These are phyloP conservation scores for Drosophila sturtevanti DNA, from an alignment of 1,140 invertebrate species.

Conservation along the genomic window DNA sequence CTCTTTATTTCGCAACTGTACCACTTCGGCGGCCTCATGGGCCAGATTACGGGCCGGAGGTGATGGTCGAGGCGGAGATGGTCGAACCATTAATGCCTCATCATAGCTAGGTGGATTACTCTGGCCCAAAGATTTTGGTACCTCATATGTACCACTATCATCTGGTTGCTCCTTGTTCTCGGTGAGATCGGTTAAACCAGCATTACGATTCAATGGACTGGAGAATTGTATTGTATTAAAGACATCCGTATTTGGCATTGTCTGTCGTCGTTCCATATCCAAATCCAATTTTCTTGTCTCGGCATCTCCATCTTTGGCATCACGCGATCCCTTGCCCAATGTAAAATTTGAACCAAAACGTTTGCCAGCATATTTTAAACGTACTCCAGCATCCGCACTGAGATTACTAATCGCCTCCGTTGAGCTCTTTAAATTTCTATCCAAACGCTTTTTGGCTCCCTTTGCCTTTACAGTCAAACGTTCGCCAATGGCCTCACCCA, in stretches of 20 bases:
- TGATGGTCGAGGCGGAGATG: constrained; percentile 19
- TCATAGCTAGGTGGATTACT: constrained; percentile 63
- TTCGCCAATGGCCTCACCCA: constrained; percentile 78
- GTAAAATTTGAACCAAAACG: constrained; percentile 69
- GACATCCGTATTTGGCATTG: constrained; percentile 75
- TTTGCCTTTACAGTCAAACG: constrained; percentile 70
- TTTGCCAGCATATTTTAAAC: constrained; percentile 66
- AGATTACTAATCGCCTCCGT: constrained; percentile 66
- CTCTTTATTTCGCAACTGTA: constrained; percentile 47
- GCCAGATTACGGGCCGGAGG: constrained; percentile 50
- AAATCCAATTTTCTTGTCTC: not conserved
- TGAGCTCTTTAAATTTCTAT: constrained; percentile 76
- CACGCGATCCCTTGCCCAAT: constrained; percentile 40
- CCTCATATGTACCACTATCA: constrained; percentile 64
- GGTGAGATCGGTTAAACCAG: constrained; percentile 51
- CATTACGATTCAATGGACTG: constrained; percentile 70
- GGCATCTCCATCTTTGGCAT: constrained; percentile 5
- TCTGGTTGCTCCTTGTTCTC: constrained; percentile 18
- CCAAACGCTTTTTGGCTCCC: constrained; percentile 71
- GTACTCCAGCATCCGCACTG: constrained; percentile 59
- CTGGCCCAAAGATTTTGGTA: constrained; percentile 49
- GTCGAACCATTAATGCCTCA: constrained; percentile 48
- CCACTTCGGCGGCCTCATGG: constrained; percentile 55
- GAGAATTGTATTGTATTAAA: constrained; percentile 74
- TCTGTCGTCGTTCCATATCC: constrained; percentile 65